phyloP scores from a whole-genome alignment of 2,113 vertebrate species.

The Anthoscopus minutus region DNA sequence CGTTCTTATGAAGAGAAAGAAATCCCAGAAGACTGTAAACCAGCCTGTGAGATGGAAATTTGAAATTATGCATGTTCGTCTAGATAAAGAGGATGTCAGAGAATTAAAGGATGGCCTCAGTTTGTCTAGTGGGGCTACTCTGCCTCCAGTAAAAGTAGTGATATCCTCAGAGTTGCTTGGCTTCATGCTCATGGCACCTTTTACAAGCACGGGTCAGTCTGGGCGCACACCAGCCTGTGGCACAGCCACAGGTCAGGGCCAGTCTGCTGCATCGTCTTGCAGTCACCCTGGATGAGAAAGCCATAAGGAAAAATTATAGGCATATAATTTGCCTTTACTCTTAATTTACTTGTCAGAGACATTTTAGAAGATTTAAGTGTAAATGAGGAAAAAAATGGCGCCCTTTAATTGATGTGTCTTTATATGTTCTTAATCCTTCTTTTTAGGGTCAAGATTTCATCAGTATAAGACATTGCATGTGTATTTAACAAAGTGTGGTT shows the following conservation, averaged over 20 bases:
- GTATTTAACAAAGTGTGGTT: background rate
- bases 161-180: background rate
- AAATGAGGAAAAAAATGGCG: background rate
- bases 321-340: background rate
- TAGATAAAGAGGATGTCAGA: background rate
- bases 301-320: background rate
- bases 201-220: background rate
- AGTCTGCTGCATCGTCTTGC: background rate
- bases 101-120: background rate
- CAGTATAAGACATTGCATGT: background rate
- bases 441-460: background rate
- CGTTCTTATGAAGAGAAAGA: background rate
- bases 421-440: background rate
- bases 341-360: background rate
- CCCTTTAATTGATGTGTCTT: background rate
- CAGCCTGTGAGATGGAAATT: background rate
- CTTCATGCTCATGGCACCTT: no score
- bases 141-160: background rate
- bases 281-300: background rate
- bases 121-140: background rate
- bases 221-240: background rate
- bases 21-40: background rate
- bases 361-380: background rate
- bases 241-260: background rate
- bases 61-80: background rate